phyloP scores from a whole-genome alignment of 2,113 vertebrate genomes.

The Budorcas taxicolor region DNA sequence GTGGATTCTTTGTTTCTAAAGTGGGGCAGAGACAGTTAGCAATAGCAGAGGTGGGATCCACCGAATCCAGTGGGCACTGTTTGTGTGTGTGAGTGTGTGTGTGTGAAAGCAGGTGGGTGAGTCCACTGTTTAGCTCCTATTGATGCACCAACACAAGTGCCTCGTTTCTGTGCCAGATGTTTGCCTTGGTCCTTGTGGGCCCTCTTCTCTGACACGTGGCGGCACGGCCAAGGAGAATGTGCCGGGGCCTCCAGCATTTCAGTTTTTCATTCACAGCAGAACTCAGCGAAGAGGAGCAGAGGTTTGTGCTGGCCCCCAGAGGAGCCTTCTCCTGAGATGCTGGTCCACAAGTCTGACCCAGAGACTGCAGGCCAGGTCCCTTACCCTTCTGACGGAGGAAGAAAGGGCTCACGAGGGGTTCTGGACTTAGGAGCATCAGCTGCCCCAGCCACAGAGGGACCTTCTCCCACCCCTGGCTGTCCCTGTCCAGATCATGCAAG shows the following conservation, averaged over 20 bases:
- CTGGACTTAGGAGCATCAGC: not conserved
- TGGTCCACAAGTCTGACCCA: not conserved
- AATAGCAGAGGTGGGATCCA: not conserved
- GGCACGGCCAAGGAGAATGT: not conserved
- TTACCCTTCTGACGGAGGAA: not conserved
- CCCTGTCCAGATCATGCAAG: not conserved
- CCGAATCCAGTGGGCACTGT: not conserved
- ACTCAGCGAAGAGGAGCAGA: not conserved
- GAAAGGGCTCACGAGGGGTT: too few species aligned
- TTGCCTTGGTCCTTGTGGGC: conserved; percentile 25
- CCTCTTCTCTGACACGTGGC: not conserved
- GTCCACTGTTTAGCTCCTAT: conserved; percentile 52
- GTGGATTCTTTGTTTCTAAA: not conserved
- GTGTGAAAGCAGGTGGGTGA: not conserved
- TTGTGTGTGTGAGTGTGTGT: not conserved
- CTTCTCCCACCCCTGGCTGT: fast-evolving
- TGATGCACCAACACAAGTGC: conserved; percentile 68
- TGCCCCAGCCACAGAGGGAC: not conserved
- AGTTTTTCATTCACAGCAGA: not conserved
- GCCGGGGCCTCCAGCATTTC: not conserved
- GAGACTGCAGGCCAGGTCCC: not conserved
- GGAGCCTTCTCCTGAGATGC: not conserved
- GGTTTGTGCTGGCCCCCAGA: not conserved
- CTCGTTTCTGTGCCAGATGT: conserved; percentile 63
- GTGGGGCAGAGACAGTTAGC: not conserved